Evolutionary conservation across 1,140 invertebrate species (phyloP), one percentile per base, ranked within the genome.

Genomic region (Agraylea sexmaculata): DNA sequence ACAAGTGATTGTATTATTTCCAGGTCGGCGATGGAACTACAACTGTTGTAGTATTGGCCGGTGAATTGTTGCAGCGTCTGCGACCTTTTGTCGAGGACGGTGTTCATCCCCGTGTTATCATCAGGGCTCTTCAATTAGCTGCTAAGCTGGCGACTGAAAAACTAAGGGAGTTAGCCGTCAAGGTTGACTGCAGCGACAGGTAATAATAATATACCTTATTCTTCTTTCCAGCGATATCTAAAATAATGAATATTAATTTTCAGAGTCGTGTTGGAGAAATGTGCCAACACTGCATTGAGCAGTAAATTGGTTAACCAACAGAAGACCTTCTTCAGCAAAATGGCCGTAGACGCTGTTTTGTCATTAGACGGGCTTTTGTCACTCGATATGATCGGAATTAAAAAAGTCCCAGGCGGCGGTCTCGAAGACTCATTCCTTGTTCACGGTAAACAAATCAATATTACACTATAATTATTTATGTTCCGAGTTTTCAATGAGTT

Each of bases 371-470:
- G 56, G 0, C 69, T 97, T 22, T 64, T 97, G 45, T 93, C 95
- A 1, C 67, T 99, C 10, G 94, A 98, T 57, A 99, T 99, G 94
- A 99, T 99, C 62, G 95, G 96, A 38, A 94, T 99, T 43, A 99
- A 99, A 68, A 98, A 99, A 68, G 86, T 97, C 11, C 71, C 78
- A n/a, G 94, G 94, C 36, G 94, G 94, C 45, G 86, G 83, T 4
- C 58, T 98, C 7, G 87, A 95, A 73, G 93, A 99, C 56, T 97
- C 94, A 0, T 64, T 83, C 46, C 68, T 99, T 2, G 79, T 99
- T 2, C 50, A 55, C 5, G 48, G 47, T 49, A 28, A 34, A n/a
- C 40, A 20, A 13, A 13, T 12, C 6, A 6, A 12, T 15, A 30
- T 4, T 4, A 11, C 29, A 30, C 23, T 25, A 6, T 25, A 25